Base-by-base conservation (phyloP, 2,888 invertebrate species). In the Cataglyphis livida region DNA sequence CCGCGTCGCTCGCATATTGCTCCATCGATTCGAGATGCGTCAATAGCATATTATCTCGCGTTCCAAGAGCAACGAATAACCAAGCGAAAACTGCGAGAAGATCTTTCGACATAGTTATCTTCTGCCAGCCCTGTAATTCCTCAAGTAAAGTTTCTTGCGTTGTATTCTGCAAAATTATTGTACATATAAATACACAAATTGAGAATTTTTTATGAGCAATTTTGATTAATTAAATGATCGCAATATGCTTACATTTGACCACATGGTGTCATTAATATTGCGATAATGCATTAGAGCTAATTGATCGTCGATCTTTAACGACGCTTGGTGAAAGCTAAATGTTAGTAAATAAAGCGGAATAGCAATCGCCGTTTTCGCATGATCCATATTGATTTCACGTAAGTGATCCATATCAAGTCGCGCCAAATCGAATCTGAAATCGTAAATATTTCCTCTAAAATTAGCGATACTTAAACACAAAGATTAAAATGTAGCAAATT, bases 31-130 rank as follows among this genome's bases (percentile, higher is more conserved):
- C 88, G 9, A 94, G 89, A 85, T 94, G 91, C 7, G 81, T 83
- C 64, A 93, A 71, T 12, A 94, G 87, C 90, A 94, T 91, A 70
- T 94, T 92, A 15, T 93, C 90, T 5, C 87, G 90, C 57, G 91
- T 92, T n/a, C 91, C 93, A 3, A 94, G 82, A 6, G 92, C 91
- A 21, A 92, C 88, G 71, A 93, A 93, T 15, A 94, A 25, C 94
- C 94, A 94, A 6, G 92, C 92, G 6, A 94, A 82, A 6, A 93
- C 87, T 0, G 91, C 92, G 4, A 94, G 88, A 41, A 91, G 71
- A 81, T 94, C 93, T 81, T 94, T 94, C 7, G 92, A 91, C 10
- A 92, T 79, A 0, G 92, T 92, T 44, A 93, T 86, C 84, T 84
- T 91, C 64, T 91, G 90, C 94, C 94, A 94, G 6, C 84, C 87